phyloP scores from a whole-genome alignment of 2,113 vertebrate species.

The Aplodontia rufa region DNA sequence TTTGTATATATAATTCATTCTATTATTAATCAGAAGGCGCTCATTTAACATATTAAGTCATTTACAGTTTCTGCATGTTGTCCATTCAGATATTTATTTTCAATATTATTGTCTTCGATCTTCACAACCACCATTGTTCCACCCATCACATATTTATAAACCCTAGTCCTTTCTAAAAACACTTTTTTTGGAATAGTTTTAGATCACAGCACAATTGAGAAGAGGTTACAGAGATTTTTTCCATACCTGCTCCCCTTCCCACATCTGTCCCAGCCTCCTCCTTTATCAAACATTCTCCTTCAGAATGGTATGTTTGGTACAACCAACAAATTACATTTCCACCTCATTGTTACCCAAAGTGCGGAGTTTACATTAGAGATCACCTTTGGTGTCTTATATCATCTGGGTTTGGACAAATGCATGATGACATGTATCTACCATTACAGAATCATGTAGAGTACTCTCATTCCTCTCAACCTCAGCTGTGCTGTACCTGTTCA shows the following conservation, averaged over 20 bases:
- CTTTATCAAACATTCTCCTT: not conserved
- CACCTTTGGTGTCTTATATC: not conserved
- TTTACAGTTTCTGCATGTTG: not conserved
- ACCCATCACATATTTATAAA: not conserved
- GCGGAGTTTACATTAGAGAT: not conserved
- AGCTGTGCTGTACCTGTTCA: not conserved
- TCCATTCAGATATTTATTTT: not conserved
- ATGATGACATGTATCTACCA: not conserved
- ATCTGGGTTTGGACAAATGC: not conserved
- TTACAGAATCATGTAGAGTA: not conserved
- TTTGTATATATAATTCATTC: not conserved
- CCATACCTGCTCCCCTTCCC: too few species aligned
- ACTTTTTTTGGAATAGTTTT: not conserved
- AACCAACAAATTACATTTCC: not conserved
- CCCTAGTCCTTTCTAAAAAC: not conserved
- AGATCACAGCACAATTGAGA: not conserved
- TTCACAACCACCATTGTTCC: not conserved
- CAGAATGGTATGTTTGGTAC: not conserved
- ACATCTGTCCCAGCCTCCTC: too few species aligned
- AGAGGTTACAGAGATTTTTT: not conserved
- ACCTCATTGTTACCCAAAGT: not conserved
- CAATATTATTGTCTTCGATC: not conserved
- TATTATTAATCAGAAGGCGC: not conserved
- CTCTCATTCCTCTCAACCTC: not conserved
- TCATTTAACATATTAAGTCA: not conserved